These are phyloP conservation scores for Hymenopus coronatus DNA, from an alignment of 2,888 invertebrate genomes.

Conservation along the genomic window DNA sequence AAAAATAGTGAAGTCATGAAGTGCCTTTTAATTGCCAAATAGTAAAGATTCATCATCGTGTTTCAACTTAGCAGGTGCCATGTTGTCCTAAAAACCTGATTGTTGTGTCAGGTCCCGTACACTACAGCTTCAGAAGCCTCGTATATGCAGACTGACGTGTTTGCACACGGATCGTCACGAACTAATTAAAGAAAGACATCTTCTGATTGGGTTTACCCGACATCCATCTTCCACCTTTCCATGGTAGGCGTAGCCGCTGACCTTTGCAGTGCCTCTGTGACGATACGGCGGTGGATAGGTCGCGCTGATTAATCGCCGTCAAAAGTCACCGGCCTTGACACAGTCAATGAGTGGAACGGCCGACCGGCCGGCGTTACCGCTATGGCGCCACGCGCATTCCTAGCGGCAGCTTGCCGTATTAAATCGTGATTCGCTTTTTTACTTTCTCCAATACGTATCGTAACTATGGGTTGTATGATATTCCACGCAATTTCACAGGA, in stretches of 20 bases:
- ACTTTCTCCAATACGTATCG: no score
- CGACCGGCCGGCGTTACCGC: background rate
- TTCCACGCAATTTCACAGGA: no score
- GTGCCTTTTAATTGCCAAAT: no score
- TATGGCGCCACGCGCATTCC: background rate
- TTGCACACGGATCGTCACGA: background rate
- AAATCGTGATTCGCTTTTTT: background rate
- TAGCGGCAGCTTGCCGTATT: background rate
- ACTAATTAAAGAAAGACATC: background rate
- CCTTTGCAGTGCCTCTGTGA: background rate
- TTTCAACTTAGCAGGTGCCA: no score
- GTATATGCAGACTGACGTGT: background rate
- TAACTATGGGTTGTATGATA: no score
- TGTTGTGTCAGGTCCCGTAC: background rate
- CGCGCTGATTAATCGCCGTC: background rate
- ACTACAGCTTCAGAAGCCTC: background rate
- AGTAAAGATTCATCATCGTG: no score
- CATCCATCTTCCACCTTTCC: background rate
- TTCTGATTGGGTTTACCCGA: background rate
- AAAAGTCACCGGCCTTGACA: background rate
- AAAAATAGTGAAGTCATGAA: no score
- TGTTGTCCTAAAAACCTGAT: background rate
- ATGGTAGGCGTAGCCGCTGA: conserved; percentile 5
- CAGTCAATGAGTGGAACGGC: background rate
- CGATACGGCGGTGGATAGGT: background rate